Base-by-base conservation (phyloP, 2,113 vertebrate genomes). In the Todiramphus saurophagus region DNA sequence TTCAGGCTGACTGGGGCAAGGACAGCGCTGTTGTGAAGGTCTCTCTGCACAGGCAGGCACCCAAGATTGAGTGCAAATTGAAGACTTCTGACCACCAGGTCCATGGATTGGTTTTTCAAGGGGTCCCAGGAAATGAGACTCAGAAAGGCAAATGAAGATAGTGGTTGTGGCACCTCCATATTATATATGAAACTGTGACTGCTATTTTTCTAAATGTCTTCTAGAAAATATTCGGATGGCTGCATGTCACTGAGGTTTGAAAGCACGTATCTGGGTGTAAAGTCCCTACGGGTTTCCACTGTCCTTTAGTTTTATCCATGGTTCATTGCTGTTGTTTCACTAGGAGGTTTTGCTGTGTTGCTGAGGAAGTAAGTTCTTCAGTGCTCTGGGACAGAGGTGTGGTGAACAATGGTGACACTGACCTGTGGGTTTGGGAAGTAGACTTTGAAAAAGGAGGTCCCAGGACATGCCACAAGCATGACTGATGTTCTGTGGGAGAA, bases 331-430 rank as follows among this genome's bases (percentile, higher is more conserved):
- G 9, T 7, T 17, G 28, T 89, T 91, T 76, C 25, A 15, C 19
- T 30, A 0, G 11, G 37, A 66, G n/a, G 24, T 89, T 66, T 59
- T 74, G 13, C 60, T 83, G 41, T 1, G 0, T 59, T 87, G 56
- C 78, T 59, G 81, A 70, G 64, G 56, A 78, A 74, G 4, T 50
- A 35, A 58, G 41, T 56, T 73, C 37, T 41, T 62, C 41, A 21
- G 46, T 31, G 37, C 44, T 73, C 21, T 55, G 59, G 69, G 25
- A 59, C n/a, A 53, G 51, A 74, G 46, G 43, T 15, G 23, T 39
- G 11, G 30, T 89, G 55, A 79, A 48, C 1, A 3, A 50, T 66
- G 35, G 50, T 90, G 83, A 85, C 62, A 58, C 44, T 0, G 0
- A 11, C 55, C 75, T 73, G 85, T 3, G 18, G 8, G 21, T 80